A percentile compares a stretch with the other conserved stretches of the same genome.
Conservation (phyloP, 2,888 invertebrate genomes). For the Encarsia formosa region DNA sequence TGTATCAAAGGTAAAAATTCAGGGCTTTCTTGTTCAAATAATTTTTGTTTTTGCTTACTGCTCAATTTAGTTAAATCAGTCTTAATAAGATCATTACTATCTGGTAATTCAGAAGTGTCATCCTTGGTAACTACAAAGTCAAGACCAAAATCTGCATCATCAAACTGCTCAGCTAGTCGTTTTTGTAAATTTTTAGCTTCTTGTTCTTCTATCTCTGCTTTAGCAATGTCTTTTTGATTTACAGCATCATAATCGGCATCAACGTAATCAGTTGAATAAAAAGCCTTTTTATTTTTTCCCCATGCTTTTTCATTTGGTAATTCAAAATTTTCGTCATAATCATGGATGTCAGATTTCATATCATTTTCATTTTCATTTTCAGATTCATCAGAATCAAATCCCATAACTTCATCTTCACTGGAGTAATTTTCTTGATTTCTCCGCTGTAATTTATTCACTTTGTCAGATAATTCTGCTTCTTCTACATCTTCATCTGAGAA, state of each 20-base stretch:
- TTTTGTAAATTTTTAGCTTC: slow-evolving; percentile 79
- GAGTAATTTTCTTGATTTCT: slow-evolving; percentile 57
- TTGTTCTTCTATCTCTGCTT: slow-evolving; percentile 76
- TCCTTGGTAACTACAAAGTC: slow-evolving; percentile 51
- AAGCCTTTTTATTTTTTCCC: slow-evolving; percentile 77
- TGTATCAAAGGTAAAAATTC: slow-evolving; percentile 75
- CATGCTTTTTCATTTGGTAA: slow-evolving; percentile 80
- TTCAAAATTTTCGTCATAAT: slow-evolving; percentile 60
- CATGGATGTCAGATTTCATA: slow-evolving; percentile 68
- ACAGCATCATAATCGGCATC: slow-evolving; percentile 75
- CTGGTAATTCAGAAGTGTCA: slow-evolving; percentile 40
- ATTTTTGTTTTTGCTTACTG: slow-evolving; percentile 69
- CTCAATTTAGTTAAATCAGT: slow-evolving; percentile 73
- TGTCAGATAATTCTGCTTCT: slow-evolving; percentile 67
- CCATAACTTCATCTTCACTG: slow-evolving; percentile 62
- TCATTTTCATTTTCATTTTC: slow-evolving; percentile 38
- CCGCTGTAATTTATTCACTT: slow-evolving; percentile 61
- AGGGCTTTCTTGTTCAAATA: slow-evolving; percentile 82
- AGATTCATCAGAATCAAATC: slow-evolving; percentile 49
- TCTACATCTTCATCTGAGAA: slow-evolving; percentile 27
- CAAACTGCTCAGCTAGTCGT: slow-evolving; percentile 70
- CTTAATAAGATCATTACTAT: slow-evolving; percentile 61
- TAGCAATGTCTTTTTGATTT: slow-evolving; percentile 64
- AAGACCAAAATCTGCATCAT: slow-evolving; percentile 71
- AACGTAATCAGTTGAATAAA: slow-evolving; percentile 83